Conservation (phyloP, 2,797 vertebrate species). For the Danio jaintianensis region DNA sequence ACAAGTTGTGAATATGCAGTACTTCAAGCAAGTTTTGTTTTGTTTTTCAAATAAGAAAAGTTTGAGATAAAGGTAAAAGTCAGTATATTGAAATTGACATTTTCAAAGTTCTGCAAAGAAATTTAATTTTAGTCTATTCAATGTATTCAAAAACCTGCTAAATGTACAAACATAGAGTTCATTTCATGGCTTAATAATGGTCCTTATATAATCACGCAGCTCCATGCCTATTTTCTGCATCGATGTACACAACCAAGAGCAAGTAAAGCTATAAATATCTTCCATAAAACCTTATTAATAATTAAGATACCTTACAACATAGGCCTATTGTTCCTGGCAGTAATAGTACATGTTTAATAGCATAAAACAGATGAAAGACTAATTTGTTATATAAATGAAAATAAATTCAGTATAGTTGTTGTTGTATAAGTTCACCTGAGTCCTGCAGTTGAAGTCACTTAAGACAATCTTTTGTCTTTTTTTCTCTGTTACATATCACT, state of each 20-base stretch:
- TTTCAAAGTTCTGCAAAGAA: background rate
- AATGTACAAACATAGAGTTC: background rate
- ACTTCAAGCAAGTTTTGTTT: conserved; percentile 3
- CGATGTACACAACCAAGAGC: background rate
- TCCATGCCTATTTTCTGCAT: background rate
- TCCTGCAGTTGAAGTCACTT: background rate
- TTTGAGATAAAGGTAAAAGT: background rate
- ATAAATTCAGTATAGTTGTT: background rate
- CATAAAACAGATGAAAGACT: background rate
- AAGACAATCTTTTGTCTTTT: background rate
- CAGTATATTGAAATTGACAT: background rate
- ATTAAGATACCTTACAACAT: background rate
- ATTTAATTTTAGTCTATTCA: background rate
- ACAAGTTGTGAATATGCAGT: conserved; percentile 1
- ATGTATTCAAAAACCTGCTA: background rate
- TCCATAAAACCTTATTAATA: background rate
- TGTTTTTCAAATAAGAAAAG: background rate
- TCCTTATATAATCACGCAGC: background rate
- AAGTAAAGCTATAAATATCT: background rate
- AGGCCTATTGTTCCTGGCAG: background rate
- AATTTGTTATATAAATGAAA: background rate
- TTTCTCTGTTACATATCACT: conserved; percentile 19
- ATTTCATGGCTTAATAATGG: background rate
- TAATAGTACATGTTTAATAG: background rate
- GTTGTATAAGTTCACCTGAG: background rate